These are phyloP conservation scores for Noctilio leporinus DNA, from an alignment of 2,113 vertebrate genomes.

Conservation along the genomic window DNA sequence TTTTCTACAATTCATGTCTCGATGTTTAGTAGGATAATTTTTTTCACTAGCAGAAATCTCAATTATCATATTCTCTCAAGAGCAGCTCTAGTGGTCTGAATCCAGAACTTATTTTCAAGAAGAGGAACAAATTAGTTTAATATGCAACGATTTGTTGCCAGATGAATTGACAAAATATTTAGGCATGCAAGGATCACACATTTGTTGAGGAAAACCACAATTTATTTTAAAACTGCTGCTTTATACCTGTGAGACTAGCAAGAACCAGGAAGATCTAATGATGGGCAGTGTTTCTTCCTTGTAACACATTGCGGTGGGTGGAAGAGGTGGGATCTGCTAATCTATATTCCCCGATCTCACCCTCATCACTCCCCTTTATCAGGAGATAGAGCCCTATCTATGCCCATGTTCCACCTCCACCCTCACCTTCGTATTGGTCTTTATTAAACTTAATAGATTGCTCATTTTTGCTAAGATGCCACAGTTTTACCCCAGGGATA, in stretches of 20 bases:
- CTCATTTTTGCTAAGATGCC: neutral
- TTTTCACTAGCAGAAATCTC: slow-evolving; percentile 56
- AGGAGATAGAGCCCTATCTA: fast-evolving
- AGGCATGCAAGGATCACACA: neutral
- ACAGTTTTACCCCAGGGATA: neutral
- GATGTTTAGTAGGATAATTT: slow-evolving; percentile 29
- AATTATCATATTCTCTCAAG: slow-evolving; percentile 51
- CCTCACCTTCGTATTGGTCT: neutral
- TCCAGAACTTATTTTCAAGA: slow-evolving; percentile 70
- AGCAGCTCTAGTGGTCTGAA: slow-evolving; percentile 66
- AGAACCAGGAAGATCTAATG: fast-evolving
- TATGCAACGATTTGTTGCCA: slow-evolving; percentile 65
- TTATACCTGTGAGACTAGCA: neutral
- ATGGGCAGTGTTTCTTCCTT: fast-evolving
- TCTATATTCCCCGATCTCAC: fast-evolving
- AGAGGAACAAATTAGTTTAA: slow-evolving; percentile 70
- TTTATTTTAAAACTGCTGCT: neutral
- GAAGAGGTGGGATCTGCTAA: fast-evolving
- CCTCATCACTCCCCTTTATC: fast-evolving
- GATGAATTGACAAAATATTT: slow-evolving; percentile 54
- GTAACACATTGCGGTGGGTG: fast-evolving
- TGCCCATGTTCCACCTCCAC: neutral
- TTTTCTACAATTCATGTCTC: slow-evolving; percentile 56
- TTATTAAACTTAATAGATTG: neutral
- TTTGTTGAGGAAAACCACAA: neutral